Conservation (phyloP, 2,888 invertebrate genomes). For the Ditula angustiorana region DNA sequence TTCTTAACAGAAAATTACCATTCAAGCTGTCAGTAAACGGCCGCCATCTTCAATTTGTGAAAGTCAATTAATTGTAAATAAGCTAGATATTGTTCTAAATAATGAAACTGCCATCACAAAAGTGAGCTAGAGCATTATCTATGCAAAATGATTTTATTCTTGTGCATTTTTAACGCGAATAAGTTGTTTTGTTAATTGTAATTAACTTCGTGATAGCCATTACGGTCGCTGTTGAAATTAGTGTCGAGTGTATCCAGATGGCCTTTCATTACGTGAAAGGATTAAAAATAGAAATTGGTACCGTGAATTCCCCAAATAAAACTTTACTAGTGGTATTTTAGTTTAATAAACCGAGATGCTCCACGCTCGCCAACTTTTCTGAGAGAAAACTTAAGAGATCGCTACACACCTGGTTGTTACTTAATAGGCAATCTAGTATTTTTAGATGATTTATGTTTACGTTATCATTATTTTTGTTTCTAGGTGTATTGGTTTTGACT, state of each 20-base stretch:
- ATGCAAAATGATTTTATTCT: background rate
- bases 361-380: background rate
- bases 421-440: no score
- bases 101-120: background rate
- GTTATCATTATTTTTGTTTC: no score
- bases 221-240: slow-evolving; percentile 10
- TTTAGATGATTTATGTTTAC: no score
- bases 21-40: background rate
- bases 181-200: slow-evolving; percentile 13
- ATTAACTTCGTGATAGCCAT: slow-evolving; percentile 20
- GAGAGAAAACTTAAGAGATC: no score
- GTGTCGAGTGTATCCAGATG: slow-evolving; percentile 17
- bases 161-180: background rate
- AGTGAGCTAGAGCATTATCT: no score
- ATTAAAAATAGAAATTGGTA: slow-evolving; percentile 11
- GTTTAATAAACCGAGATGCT: background rate
- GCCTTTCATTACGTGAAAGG: slow-evolving; percentile 19
- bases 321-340: background rate
- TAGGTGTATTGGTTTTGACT: no score
- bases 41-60: background rate
- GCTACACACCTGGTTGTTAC: no score
- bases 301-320: background rate
- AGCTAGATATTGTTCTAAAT: background rate
- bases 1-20: background rate
- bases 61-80: no score